A percentile compares a stretch with the other conserved stretches of the same genome.
These are phyloP conservation scores for Oostethus manadensis DNA, from an alignment of 2,113 vertebrate species.

Conservation along the genomic window DNA sequence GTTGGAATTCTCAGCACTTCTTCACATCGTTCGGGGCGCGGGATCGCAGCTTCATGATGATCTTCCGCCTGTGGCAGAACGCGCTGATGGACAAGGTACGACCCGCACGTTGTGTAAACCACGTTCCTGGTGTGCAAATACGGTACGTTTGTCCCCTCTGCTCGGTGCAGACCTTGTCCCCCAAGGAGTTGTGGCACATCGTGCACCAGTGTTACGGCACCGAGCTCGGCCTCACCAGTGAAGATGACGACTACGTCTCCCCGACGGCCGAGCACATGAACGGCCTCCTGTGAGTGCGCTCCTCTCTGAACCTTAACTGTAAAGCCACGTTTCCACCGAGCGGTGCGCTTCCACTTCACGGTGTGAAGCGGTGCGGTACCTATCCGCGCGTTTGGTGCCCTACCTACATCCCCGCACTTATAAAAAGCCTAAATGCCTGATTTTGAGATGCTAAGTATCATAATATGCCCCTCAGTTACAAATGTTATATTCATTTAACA, in stretches of 20 bases:
- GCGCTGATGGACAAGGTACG: slow-evolving; percentile 84
- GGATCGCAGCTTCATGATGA: slow-evolving; percentile 87
- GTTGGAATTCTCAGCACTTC: slow-evolving; percentile 74
- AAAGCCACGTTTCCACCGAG: neutral
- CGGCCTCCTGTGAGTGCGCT: slow-evolving; percentile 80
- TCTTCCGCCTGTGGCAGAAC: slow-evolving; percentile 89
- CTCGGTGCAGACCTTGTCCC: slow-evolving; percentile 77
- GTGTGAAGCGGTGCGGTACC: neutral
- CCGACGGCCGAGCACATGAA: slow-evolving; percentile 81
- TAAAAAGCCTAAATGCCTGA: too few relatives aligned
- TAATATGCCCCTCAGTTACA: too few relatives aligned
- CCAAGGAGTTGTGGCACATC: slow-evolving; percentile 87
- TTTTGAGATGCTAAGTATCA: too few relatives aligned
- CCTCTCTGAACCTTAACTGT: too few relatives aligned
- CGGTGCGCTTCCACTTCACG: neutral
- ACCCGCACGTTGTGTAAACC: neutral
- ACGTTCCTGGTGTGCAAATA: neutral
- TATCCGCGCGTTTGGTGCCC: too few relatives aligned
- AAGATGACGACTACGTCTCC: slow-evolving; percentile 89
- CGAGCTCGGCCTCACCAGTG: slow-evolving; percentile 86
- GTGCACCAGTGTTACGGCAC: slow-evolving; percentile 91
- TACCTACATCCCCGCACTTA: too few relatives aligned
- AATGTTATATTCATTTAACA: too few relatives aligned
- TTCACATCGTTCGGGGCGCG: slow-evolving; percentile 89
- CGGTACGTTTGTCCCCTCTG: neutral